Conservation (phyloP, 92 coral and sea anemone species). For the Nematostella vectensis region DNA sequence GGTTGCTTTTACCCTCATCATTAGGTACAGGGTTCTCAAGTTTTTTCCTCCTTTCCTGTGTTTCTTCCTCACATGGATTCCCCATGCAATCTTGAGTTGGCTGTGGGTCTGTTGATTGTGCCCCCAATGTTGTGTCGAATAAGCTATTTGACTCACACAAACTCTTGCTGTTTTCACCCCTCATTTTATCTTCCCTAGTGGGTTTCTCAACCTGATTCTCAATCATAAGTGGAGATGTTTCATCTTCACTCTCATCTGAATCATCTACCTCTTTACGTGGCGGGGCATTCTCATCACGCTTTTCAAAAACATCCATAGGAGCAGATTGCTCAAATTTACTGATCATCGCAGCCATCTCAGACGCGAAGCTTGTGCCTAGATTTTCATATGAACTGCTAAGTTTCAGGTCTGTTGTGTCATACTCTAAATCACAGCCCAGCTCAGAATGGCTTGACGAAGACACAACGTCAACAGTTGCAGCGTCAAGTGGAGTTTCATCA, state of each 20-base stretch:
- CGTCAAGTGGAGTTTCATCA: slow-evolving; percentile 3
- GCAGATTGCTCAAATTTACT: slow-evolving; percentile 19
- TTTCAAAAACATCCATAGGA: neutral
- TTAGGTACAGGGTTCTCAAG: neutral
- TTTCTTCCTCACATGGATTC: neutral
- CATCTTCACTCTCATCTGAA: neutral
- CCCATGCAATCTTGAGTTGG: neutral
- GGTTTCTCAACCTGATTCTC: neutral
- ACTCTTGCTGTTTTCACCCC: neutral
- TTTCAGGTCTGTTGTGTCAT: slow-evolving; percentile 42
- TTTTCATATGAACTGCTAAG: slow-evolving; percentile 46
- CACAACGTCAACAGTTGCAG: slow-evolving; percentile 3
- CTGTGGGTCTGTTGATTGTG: neutral
- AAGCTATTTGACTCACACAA: neutral
- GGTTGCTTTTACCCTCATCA: neutral
- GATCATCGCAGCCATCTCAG: slow-evolving; percentile 68
- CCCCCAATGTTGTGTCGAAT: neutral
- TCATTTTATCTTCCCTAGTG: neutral
- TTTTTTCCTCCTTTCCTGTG: neutral
- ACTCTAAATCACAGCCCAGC: slow-evolving; percentile 25
- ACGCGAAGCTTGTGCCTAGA: slow-evolving; percentile 62
- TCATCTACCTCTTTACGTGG: neutral
- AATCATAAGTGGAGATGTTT: neutral
- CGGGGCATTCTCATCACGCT: neutral
- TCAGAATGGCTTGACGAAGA: slow-evolving; percentile 2